Conservation (phyloP, 92 coral and sea anemone genomes). For the Umimayanthus kanabou region DNA sequence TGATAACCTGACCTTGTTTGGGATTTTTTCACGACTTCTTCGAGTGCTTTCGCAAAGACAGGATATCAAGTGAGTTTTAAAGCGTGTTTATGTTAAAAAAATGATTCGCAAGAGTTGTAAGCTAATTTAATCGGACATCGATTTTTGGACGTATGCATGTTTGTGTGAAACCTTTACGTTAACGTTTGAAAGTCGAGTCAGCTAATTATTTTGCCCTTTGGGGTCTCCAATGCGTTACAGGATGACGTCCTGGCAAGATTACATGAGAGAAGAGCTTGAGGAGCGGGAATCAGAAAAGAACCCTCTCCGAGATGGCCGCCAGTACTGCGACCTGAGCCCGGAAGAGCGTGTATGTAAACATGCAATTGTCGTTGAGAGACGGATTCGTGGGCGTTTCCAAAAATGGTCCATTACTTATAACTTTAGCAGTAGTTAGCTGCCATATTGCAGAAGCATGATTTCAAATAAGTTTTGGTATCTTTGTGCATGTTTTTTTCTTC, state of each 20-base stretch:
- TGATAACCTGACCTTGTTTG: slow-evolving; percentile 65
- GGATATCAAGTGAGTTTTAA: slow-evolving; percentile 71
- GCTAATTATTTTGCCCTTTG: slow-evolving; percentile 45
- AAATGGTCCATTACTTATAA: slow-evolving; percentile 16
- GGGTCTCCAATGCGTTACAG: slow-evolving; percentile 47
- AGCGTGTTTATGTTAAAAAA: slow-evolving; percentile 33
- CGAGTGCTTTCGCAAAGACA: slow-evolving; percentile 61
- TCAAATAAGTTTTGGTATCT: not conserved
- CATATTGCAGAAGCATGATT: not conserved
- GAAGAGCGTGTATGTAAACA: slow-evolving; percentile 73
- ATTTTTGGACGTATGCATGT: slow-evolving; percentile 14
- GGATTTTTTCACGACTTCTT: slow-evolving; percentile 69
- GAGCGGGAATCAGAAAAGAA: slow-evolving; percentile 59
- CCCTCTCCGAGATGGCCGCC: slow-evolving; percentile 64
- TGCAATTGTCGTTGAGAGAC: slow-evolving; percentile 32
- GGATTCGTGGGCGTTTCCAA: slow-evolving; percentile 48
- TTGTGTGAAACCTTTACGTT: slow-evolving; percentile 23
- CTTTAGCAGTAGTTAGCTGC: not conserved
- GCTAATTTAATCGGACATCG: slow-evolving; percentile 39
- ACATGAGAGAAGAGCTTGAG: slow-evolving; percentile 63
- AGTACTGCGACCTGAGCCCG: slow-evolving; percentile 65
- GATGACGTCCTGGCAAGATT: slow-evolving; percentile 72
- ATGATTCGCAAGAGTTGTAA: slow-evolving; percentile 33
- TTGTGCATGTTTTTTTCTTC: not conserved
- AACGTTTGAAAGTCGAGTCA: not conserved